Evolutionary conservation across 2,888 invertebrate genomes (phyloP).

Genomic region (Eupithecia abbreviata): DNA sequence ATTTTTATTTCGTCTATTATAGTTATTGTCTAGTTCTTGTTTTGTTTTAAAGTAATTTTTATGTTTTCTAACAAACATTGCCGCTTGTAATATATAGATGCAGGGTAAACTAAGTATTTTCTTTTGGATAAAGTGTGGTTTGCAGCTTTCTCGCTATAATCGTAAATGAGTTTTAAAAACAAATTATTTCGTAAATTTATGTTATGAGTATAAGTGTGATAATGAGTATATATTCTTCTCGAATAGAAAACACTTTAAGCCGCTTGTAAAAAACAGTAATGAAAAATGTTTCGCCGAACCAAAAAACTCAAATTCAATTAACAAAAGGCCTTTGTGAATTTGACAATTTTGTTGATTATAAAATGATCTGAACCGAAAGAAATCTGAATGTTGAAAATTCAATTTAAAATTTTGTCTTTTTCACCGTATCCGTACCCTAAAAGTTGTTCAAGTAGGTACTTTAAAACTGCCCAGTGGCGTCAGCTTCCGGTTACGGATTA

Average conservation of each 20-base stretch:
- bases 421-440: background rate
- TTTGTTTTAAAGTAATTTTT: too few species aligned
- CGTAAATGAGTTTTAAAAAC: too few species aligned
- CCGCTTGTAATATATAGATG: too few species aligned
- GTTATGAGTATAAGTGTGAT: too few species aligned
- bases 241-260: background rate
- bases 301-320: background rate
- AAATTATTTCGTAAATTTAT: too few species aligned
- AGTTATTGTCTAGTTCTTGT: too few species aligned
- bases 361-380: background rate
- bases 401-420: background rate
- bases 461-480: background rate
- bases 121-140: too few species aligned
- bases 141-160: too few species aligned
- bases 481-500: background rate
- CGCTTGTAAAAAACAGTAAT: background rate
- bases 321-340: background rate
- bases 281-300: background rate
- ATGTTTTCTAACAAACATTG: too few species aligned
- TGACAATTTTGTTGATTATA: conserved; percentile 1
- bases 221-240: too few species aligned
- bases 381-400: background rate
- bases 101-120: too few species aligned
- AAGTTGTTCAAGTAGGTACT: background rate
- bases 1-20: too few species aligned